Base-by-base conservation (phyloP, 2,888 invertebrate species). In the Odontocolon sp. region DNA sequence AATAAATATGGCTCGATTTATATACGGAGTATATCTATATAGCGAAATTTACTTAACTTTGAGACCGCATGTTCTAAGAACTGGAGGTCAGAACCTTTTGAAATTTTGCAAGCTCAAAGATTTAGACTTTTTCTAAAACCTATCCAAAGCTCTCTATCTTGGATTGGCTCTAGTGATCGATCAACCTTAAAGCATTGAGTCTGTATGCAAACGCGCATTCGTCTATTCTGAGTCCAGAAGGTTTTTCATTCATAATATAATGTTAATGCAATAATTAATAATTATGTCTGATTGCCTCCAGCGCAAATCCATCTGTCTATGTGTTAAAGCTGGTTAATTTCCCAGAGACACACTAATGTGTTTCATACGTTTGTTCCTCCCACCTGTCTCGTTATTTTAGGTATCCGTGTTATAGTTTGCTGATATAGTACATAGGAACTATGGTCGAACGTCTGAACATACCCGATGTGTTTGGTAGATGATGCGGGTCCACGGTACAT, bases 391-490 rank as follows among this genome's bases (percentile, higher is more conserved):
- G 6, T 16, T 14, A 33, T 23, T 47, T 26, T 40, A 31, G 36
- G 33, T 18, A 31, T 47, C 45, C 47, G 11, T 23, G 23, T 8
- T 11, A 63, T 23, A 47, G 47, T 47, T 63, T 45, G 28, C 31
- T 18, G 21, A 63, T 28, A 61, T 28, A 45, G 61, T 11, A n/a
- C 21, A 31, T 45, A 21, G 21, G 21, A n/a, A 47, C 11, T 33
- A 40, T 40, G 26, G 40, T 36, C 26, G 56, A 57, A 16, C 50
- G 42, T 75, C 59, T 66, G 16, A 70, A 52, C 66, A 45, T 50
- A 52, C 67, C 59, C 64, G 26, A 31, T 47, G 26, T 61, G 54
- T 66, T 52, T 70, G 47, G 42, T 36, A 52, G 31, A 52, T n/a
- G 69, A 66, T 63, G 52, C 45, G 57, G 59, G 64, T 70, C 59